These are phyloP conservation scores for Barnardius zonarius DNA, from an alignment of 2,113 vertebrate species.

Conservation along the genomic window DNA sequence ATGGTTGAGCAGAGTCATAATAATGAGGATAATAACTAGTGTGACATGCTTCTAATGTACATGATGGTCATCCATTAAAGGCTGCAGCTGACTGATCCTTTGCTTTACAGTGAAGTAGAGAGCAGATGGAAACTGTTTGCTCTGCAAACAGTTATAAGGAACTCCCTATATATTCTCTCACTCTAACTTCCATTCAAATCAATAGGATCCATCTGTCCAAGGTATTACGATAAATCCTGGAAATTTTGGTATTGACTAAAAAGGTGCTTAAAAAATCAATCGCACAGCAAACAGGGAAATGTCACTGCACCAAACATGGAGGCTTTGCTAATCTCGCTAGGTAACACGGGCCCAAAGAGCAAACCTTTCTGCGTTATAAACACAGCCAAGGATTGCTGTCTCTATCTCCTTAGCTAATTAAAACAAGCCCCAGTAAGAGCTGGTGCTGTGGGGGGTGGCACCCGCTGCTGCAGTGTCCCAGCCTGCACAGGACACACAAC, in stretches of 20 bases:
- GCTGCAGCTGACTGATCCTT: neutral
- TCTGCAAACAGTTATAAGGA: neutral
- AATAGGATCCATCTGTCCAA: conserved; percentile 18
- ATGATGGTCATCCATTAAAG: neutral
- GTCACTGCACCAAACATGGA: neutral
- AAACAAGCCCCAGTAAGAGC: neutral
- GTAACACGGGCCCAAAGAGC: neutral
- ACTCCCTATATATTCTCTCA: neutral
- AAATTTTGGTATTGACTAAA: neutral
- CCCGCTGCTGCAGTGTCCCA: neutral
- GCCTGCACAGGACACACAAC: neutral
- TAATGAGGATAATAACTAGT: neutral
- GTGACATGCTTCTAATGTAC: neutral
- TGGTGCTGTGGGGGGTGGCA: neutral
- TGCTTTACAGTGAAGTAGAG: neutral
- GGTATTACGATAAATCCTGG: conserved; percentile 15
- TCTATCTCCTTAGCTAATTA: neutral
- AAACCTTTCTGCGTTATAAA: neutral
- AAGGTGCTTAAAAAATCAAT: neutral
- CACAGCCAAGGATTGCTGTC: neutral
- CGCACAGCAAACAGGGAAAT: neutral
- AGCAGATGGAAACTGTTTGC: conserved; percentile 31
- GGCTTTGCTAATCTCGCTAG: neutral
- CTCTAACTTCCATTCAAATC: neutral
- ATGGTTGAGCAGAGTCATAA: fast-evolving